Base-by-base conservation (phyloP, 2,113 vertebrate genomes). In the Vidua macroura region DNA sequence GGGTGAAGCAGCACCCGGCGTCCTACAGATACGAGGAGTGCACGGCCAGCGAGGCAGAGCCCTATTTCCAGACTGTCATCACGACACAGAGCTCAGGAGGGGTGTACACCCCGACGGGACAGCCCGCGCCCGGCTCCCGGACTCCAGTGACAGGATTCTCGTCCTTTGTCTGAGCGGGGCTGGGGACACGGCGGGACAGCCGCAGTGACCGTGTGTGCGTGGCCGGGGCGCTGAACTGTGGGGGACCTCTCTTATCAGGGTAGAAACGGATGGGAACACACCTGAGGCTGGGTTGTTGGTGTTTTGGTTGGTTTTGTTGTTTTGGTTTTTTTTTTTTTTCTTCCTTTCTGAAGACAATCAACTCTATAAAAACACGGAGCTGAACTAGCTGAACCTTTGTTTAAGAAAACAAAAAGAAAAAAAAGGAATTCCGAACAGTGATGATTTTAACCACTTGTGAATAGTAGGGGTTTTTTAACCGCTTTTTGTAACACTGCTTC, bases 111-210 rank as follows among this genome's bases (percentile, higher is more conserved):
- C 98, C 99, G 5, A 96, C 98, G 1, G 99, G 98, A 46, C 98
- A 98, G 96, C 98, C 98, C 0, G 98, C 98, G 0, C 98, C 98
- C 2, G 98, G 99, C 94, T 98, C 99, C 55, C 98, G 99, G 96
- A 98, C 99, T 87, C 99, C 99, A 22, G 98, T 99, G 94, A 99
- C 99, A 30, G 99, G 99, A 55, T 99, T 99, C 97, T 99, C 99
- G 51, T 99, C 99, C 30, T 99, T 99, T 13, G 99, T 99, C 95
- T 99, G 98, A 99, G 30, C 18, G 4, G 76, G 43, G 52, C 27
- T 51, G 82, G 81, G 80, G 55, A 33, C 48, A 27, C 53, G 44
- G 90, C 35, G 41, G 52, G 41, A 68, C 86, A 64, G 15, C 11
- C 5, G 1, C 89, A 64, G 86, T 11, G 95, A 93, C 90, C 86